These are phyloP conservation scores for Sporophila hypoxantha DNA, from an alignment of 2,113 vertebrate genomes.

Conservation along the genomic window DNA sequence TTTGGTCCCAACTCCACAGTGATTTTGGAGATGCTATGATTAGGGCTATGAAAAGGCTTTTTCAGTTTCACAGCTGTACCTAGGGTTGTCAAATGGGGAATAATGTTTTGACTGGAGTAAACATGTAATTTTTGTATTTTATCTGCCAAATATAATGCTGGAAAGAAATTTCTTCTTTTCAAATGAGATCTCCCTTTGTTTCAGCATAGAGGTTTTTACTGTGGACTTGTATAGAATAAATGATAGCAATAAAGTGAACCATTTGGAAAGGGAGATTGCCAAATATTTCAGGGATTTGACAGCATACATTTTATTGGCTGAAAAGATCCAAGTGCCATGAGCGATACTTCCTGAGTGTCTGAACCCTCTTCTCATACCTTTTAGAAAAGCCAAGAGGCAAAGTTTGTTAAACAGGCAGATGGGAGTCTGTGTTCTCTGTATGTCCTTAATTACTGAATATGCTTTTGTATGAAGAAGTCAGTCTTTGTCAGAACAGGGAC, in stretches of 20 bases:
- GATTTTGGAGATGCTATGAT: not conserved
- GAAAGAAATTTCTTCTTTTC: not conserved
- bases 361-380: not conserved
- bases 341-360: not conserved
- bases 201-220: not conserved
- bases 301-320: not conserved
- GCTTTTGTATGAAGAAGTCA: not conserved
- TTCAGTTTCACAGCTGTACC: conserved; percentile 3
- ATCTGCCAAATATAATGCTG: not conserved
- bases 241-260: not conserved
- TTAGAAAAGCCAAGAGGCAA: not conserved
- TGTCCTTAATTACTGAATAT: not conserved
- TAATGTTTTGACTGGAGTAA: not conserved
- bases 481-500: not conserved
- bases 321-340: not conserved
- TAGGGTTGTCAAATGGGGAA: not conserved
- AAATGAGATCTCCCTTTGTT: not conserved
- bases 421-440: not conserved
- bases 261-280: not conserved
- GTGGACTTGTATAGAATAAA: not conserved
- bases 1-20: not conserved
- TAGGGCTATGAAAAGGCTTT: not conserved
- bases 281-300: not conserved
- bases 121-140: not conserved
- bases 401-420: not conserved